Conservation (phyloP, 1,140 invertebrate species). For the Drosophila grimshawi region DNA sequence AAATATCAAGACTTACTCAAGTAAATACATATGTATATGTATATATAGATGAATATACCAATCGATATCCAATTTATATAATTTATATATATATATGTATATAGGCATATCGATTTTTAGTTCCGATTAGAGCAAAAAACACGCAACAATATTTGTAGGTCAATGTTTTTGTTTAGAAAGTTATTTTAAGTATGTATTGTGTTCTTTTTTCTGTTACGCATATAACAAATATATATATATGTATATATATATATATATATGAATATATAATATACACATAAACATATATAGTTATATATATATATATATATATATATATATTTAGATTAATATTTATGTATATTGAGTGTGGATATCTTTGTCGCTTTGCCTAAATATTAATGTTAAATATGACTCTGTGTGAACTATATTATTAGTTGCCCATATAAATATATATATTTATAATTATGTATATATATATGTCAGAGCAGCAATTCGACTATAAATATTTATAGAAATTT, state of each 20-base stretch:
- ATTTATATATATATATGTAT: constrained; percentile 16
- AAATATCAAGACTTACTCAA: constrained; percentile 45
- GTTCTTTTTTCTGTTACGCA: not conserved
- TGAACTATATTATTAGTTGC: not conserved
- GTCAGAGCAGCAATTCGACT: not conserved
- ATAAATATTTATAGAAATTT: too few relatives aligned
- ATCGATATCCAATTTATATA: not conserved
- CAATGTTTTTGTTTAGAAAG: constrained; percentile 15
- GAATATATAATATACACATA: not conserved
- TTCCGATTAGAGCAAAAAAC: not conserved
- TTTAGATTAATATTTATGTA: not conserved
- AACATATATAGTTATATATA: not conserved
- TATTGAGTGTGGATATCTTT: not conserved
- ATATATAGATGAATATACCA: not conserved
- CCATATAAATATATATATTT: not conserved
- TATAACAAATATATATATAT: not conserved
- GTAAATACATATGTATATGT: constrained; percentile 22
- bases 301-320: not conserved
- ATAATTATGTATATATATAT: not conserved
- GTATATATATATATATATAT: constrained; percentile 2
- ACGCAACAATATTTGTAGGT: not conserved
- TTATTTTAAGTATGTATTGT: not conserved
- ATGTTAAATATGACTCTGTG: not conserved
- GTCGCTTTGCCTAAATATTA: too few relatives aligned
- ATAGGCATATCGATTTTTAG: constrained; percentile 14